Percentiles rank a stretch among this genome's conserved stretches.
Conservation (phyloP, 2,797 vertebrate genomes). For the Sebastes iracundus region DNA sequence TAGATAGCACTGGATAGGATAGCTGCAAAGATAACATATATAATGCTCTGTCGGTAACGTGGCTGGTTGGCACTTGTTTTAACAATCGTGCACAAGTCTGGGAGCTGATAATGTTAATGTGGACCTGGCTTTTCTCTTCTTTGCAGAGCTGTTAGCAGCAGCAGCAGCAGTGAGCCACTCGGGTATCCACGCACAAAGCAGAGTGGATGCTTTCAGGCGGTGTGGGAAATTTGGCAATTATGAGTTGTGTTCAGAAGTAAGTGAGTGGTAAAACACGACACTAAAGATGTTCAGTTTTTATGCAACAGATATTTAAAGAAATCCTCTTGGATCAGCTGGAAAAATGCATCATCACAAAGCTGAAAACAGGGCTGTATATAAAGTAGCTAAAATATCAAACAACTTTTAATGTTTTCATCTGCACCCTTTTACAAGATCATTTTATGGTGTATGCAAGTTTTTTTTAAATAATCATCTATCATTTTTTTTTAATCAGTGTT, state of each 20-base stretch:
- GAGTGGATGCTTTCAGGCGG: conserved; percentile 25
- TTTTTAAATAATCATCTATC: no score
- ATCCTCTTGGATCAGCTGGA: no score
- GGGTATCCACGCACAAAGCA: conserved; percentile 42
- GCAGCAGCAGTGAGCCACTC: not conserved
- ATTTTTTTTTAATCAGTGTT: no score
- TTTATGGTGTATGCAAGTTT: no score
- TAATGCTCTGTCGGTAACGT: not conserved
- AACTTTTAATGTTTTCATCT: no score
- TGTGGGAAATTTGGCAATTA: conserved; percentile 21
- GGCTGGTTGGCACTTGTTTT: conserved; percentile 11
- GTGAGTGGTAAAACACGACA: not conserved
- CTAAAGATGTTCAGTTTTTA: no score
- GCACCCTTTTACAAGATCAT: no score
- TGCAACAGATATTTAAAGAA: no score
- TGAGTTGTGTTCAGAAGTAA: not conserved
- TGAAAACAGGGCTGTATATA: no score
- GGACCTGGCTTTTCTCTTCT: conserved; percentile 1
- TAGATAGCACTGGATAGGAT: conserved; percentile 60
- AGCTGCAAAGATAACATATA: conserved; percentile 36
- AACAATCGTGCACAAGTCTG: not conserved
- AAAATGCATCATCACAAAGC: no score
- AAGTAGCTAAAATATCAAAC: no score
- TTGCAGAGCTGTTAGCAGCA: not conserved
- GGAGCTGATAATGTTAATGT: not conserved